phyloP scores from a whole-genome alignment of 2,888 invertebrate species.

The Eugnorisma glareosa region DNA sequence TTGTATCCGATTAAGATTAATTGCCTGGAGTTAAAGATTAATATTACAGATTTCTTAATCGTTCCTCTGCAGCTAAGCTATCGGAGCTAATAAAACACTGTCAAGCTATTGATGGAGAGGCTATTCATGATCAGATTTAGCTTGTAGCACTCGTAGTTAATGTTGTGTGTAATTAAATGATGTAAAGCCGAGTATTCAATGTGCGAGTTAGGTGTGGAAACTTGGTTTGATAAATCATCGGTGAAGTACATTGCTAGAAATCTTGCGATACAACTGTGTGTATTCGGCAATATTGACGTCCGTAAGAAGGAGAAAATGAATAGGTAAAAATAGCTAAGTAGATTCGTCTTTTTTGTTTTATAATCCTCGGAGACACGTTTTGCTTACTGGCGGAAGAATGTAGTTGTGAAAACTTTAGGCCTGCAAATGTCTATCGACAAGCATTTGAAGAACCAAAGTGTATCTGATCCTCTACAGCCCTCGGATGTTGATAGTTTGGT shows the following conservation, averaged over 20 bases:
- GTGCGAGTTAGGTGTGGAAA: background rate
- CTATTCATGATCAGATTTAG: constrained; percentile 23
- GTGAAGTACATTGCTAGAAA: background rate
- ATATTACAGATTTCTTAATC: constrained; percentile 47
- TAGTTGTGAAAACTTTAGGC: background rate
- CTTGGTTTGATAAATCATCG: background rate
- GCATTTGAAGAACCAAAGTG: background rate
- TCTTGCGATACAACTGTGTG: background rate
- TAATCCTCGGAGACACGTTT: background rate
- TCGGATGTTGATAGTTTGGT: background rate
- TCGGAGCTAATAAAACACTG: constrained; percentile 48
- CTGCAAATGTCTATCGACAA: no score
- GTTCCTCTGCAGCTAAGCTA: background rate
- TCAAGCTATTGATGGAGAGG: constrained; percentile 44
- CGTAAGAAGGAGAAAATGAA: background rate
- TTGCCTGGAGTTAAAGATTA: constrained; percentile 37
- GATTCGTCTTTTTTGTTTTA: background rate
- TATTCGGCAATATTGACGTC: background rate
- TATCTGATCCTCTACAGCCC: no score
- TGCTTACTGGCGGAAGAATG: background rate
- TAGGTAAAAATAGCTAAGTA: no score
- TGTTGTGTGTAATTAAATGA: constrained; percentile 19
- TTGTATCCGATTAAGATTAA: constrained; percentile 45
- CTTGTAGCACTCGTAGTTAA: constrained; percentile 16
- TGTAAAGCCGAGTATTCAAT: constrained; percentile 1